A percentile compares a stretch with the other conserved stretches of the same genome.
phyloP scores from a whole-genome alignment of 1,140 invertebrate genomes.

The Papilio aristodemus region DNA sequence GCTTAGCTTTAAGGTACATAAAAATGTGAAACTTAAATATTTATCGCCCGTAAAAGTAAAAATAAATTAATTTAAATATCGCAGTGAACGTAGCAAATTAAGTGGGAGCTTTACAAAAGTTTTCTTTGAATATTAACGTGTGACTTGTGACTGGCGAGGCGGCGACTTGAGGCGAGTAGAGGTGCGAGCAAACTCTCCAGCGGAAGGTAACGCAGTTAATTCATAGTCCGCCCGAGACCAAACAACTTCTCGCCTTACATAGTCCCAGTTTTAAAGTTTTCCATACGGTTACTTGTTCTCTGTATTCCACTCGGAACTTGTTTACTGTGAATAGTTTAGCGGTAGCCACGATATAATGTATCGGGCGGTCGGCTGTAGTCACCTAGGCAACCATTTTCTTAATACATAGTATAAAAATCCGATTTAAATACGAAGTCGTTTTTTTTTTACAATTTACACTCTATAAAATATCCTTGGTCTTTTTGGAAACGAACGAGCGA shows the following conservation, averaged over 20 bases:
- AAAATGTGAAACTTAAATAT: neutral
- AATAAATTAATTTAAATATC: neutral
- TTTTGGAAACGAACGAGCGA: no score
- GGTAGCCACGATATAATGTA: neutral
- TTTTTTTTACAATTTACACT: no score
- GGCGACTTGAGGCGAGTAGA: neutral
- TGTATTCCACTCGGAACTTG: constrained; percentile 50
- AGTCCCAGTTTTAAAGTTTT: constrained; percentile 56
- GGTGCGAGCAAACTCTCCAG: constrained; percentile 8
- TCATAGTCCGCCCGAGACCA: constrained; percentile 43
- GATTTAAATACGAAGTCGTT: no score
- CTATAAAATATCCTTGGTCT: no score
- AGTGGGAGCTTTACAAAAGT: constrained; percentile 11
- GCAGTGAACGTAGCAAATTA: neutral
- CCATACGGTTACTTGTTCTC: constrained; percentile 40
- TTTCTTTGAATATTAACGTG: constrained; percentile 22
- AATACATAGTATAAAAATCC: no score
- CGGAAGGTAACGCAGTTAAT: constrained; percentile 45
- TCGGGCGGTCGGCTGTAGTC: neutral
- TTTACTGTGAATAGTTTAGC: constrained; percentile 52
- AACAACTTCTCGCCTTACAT: constrained; percentile 46
- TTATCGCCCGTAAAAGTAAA: neutral
- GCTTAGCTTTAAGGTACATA: no score
- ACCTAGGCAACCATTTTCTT: no score
- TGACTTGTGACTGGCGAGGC: neutral